Conservation (phyloP, 2,888 invertebrate species). For the Dryobotodes eremita region DNA sequence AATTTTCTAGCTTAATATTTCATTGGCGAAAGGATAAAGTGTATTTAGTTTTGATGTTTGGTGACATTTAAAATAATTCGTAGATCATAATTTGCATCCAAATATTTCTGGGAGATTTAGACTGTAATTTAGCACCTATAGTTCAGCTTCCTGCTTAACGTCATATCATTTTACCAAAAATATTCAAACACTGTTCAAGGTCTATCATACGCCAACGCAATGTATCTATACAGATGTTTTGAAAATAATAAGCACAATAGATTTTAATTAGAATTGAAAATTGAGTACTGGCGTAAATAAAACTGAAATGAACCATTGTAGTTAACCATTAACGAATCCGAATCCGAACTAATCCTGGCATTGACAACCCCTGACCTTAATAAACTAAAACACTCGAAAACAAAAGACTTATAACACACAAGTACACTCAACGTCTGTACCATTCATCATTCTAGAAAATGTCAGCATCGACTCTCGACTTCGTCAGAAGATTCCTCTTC, state of each 20-base stretch:
- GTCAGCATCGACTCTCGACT: slow-evolving; percentile 72
- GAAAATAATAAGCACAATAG: not conserved
- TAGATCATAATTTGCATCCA: not conserved
- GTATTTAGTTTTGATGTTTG: not conserved
- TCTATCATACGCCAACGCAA: not conserved
- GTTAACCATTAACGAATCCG: not conserved
- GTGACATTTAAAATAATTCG: not conserved
- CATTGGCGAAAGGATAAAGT: slow-evolving; percentile 14
- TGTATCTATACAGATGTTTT: not conserved
- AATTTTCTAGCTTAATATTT: slow-evolving; percentile 30
- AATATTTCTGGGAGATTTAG: slow-evolving; percentile 3
- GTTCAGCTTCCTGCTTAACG: not conserved
- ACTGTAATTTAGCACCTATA: slow-evolving; percentile 4
- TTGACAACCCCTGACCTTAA: slow-evolving; percentile 65
- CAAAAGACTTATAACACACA: slow-evolving; percentile 75
- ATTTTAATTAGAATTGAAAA: not conserved
- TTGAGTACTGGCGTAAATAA: not conserved
- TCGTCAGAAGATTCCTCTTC: slow-evolving; percentile 77
- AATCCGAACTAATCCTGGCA: slow-evolving; percentile 31
- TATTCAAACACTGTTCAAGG: slow-evolving; percentile 13
- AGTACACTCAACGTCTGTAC: slow-evolving; percentile 79
- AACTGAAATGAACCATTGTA: not conserved
- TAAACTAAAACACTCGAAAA: slow-evolving; percentile 71
- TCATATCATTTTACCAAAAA: slow-evolving; percentile 27
- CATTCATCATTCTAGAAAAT: slow-evolving; percentile 81